Conservation (phyloP, 2,113 vertebrate species). For the Chloebia gouldiae region DNA sequence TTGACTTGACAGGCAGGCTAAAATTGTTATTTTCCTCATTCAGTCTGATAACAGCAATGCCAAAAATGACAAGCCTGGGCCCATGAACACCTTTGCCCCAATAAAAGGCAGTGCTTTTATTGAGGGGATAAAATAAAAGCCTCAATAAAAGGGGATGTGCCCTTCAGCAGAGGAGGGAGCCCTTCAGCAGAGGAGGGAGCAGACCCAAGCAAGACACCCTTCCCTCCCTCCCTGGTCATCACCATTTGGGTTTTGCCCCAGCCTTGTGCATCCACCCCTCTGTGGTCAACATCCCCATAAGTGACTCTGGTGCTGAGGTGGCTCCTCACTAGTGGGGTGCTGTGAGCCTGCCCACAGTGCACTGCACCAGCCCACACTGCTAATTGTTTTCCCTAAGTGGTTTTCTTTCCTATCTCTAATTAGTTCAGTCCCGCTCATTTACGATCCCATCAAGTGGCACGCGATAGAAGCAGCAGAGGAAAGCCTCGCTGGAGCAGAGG, state of each 20-base stretch:
- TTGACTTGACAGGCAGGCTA: background rate
- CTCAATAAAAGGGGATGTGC: too few relatives aligned
- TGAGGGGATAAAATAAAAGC: too few relatives aligned
- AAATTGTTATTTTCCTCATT: background rate
- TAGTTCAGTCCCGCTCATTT: background rate
- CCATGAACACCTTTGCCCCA: background rate
- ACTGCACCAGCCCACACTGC: background rate
- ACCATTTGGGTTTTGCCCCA: background rate
- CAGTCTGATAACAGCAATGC: background rate
- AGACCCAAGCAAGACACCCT: background rate
- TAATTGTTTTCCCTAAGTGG: background rate
- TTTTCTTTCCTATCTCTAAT: background rate
- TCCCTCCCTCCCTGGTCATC: background rate
- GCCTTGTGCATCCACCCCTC: accelerated
- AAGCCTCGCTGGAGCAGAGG: background rate
- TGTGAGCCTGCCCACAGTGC: background rate
- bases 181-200: background rate
- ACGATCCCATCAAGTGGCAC: background rate
- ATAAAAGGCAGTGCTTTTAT: background rate
- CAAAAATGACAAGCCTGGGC: background rate
- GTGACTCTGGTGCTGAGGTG: background rate
- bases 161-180: background rate
- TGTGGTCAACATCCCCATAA: background rate
- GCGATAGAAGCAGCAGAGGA: background rate
- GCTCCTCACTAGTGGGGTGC: background rate